These are phyloP conservation scores for Agriopis leucophaearia DNA, from an alignment of 2,888 invertebrate genomes.

Conservation along the genomic window DNA sequence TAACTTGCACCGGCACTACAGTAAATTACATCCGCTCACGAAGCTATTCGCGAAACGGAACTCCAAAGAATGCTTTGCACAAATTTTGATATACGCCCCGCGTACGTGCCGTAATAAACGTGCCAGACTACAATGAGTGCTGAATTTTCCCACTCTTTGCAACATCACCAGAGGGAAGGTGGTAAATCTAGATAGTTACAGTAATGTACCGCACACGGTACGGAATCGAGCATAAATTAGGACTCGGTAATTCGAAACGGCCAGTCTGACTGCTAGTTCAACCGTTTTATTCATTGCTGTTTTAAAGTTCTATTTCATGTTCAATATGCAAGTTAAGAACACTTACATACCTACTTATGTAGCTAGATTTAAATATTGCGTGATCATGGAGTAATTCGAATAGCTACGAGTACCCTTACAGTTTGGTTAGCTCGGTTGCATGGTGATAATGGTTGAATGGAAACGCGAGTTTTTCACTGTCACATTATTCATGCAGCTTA, in stretches of 20 bases:
- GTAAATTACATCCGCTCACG: conserved; percentile 55
- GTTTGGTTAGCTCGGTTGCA: conserved; percentile 27
- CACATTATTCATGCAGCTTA: conserved; percentile 34
- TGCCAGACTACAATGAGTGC: conserved; percentile 41
- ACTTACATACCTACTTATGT: neutral
- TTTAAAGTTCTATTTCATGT: conserved; percentile 37
- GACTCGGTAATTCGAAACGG: conserved; percentile 44
- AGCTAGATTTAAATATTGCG: conserved; percentile 34
- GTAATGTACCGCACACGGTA: conserved; percentile 26
- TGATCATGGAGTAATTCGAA: conserved; percentile 30
- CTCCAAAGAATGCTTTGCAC: conserved; percentile 52
- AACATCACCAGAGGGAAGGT: conserved; percentile 38
- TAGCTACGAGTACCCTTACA: conserved; percentile 13
- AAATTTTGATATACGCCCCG: conserved; percentile 55
- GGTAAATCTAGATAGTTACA: conserved; percentile 37
- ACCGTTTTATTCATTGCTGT: conserved; percentile 48
- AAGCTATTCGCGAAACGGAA: conserved; percentile 51
- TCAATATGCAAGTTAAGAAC: conserved; percentile 10
- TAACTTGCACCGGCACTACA: conserved; percentile 46
- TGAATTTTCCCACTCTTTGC: conserved; percentile 48
- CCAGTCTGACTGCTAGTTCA: conserved; percentile 43
- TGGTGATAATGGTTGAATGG: conserved; percentile 36
- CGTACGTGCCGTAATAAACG: conserved; percentile 46
- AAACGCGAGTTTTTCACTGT: conserved; percentile 33
- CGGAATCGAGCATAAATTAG: conserved; percentile 47